These are phyloP conservation scores for Himalopsyche anomala DNA, from an alignment of 2,888 invertebrate species.

Conservation along the genomic window DNA sequence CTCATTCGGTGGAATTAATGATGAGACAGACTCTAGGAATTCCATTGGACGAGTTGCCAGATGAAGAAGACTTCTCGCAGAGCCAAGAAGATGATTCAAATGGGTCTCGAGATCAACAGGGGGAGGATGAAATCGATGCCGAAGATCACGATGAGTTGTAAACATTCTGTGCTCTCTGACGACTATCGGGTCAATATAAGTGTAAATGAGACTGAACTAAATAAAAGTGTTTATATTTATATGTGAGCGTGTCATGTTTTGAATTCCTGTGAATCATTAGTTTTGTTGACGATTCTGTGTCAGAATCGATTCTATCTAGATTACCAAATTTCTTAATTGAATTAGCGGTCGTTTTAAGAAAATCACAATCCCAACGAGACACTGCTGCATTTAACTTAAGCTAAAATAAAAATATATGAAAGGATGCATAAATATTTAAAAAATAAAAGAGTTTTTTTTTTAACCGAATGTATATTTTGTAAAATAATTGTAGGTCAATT, in stretches of 20 bases:
- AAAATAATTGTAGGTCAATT: too few relatives aligned
- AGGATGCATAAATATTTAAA: neutral
- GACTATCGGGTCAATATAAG: neutral
- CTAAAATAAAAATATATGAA: slow-evolving; percentile 15
- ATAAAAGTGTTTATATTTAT: slow-evolving; percentile 44
- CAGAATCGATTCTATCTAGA: neutral
- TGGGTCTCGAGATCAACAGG: slow-evolving; percentile 71
- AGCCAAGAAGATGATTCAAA: slow-evolving; percentile 72
- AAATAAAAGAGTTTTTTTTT: neutral
- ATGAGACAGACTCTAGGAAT: slow-evolving; percentile 89
- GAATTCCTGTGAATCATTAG: neutral
- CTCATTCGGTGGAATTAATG: slow-evolving; percentile 92
- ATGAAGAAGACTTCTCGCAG: slow-evolving; percentile 71
- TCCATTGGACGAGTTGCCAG: slow-evolving; percentile 82
- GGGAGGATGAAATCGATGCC: slow-evolving; percentile 70
- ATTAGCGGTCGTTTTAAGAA: neutral
- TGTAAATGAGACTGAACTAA: slow-evolving; percentile 58
- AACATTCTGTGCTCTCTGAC: neutral
- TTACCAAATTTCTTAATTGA: neutral
- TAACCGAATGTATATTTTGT: neutral
- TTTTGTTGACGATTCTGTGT: neutral
- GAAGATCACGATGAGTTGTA: slow-evolving; percentile 81
- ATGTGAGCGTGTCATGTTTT: slow-evolving; percentile 24
- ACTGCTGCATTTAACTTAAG: slow-evolving; percentile 13
- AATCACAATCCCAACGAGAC: slow-evolving; percentile 4